Evolutionary conservation across 2,888 invertebrate species (phyloP).

Genomic region (Cremastobaeus sp.): DNA sequence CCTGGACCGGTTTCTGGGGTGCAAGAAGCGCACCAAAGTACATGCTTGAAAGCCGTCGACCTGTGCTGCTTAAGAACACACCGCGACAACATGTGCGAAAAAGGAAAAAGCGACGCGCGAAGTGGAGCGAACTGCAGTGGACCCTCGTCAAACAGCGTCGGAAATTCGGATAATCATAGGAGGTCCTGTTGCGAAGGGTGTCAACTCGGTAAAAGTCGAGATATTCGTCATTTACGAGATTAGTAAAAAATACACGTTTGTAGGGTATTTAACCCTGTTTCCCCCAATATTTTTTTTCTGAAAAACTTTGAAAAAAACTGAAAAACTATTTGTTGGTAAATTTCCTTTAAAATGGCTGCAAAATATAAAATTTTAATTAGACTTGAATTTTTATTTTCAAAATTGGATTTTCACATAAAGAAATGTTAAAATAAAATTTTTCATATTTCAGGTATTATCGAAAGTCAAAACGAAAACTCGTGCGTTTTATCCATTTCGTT

Average conservation of each 20-base stretch:
- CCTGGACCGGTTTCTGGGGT: conserved; percentile 80
- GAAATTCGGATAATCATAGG: conserved; percentile 70
- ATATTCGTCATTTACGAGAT: too few relatives aligned
- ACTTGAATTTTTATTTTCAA: not conserved
- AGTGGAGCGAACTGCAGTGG: conserved; percentile 75
- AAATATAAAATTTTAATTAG: too few relatives aligned
- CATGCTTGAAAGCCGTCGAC: conserved; percentile 82
- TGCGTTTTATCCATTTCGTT: conserved; percentile 81
- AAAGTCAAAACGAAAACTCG: conserved; percentile 79
- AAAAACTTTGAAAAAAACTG: too few relatives aligned
- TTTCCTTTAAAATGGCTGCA: too few relatives aligned
- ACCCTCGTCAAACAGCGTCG: conserved; percentile 28
- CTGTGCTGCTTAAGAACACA: conserved; percentile 81
- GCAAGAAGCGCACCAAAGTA: conserved; percentile 80
- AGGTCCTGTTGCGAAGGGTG: conserved; percentile 76
- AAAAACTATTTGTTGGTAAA: too few relatives aligned
- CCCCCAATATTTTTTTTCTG: too few relatives aligned
- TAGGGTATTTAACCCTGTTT: too few relatives aligned
- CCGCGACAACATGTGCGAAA: conserved; percentile 79
- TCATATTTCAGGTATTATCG: conserved; percentile 79
- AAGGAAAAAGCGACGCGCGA: conserved; percentile 80
- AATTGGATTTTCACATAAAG: not conserved
- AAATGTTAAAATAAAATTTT: not conserved
- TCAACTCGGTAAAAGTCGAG: conserved; percentile 75
- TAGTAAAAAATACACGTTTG: too few relatives aligned